Evolutionary conservation across 2,113 vertebrate genomes (phyloP), one percentile per base, ranked within the genome.

Genomic region (Pardalotus punctatus): DNA sequence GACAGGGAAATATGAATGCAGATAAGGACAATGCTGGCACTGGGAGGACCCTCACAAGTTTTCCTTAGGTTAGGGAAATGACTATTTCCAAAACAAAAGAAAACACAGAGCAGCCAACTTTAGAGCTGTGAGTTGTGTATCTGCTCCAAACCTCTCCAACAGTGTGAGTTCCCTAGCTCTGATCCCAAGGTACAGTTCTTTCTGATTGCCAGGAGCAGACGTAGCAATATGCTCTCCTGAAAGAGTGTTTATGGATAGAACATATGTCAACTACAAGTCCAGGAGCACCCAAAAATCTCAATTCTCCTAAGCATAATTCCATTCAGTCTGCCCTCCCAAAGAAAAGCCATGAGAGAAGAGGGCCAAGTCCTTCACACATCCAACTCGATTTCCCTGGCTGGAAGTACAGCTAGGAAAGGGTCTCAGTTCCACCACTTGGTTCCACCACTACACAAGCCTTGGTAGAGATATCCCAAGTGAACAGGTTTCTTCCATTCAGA

Each of bases 1-100:
- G 60, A 67, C 50, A 71, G 86, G 69, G 72, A 94, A 92, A 81
- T 74, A 88, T 21, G 80, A 93, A 86, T 58, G 65, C 19, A 86
- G 67, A 54, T 70, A 86, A 83, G 47, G 82, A 90, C 51, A 90
- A 81, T 81, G 69, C 33, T 91, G 81, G 77, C 81, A 94, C 2
- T 8, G 33, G 13, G 12, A 78, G 12, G 33, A 50, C 20, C 76
- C 79, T 57, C 20, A 18, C 10, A 92, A 42, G 47, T 74, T 81
- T 70, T 92, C 43, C 73, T 81, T 84, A 53, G 47, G 42, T 86
- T 56, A 70, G 38, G 33, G 33, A 90, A 95, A 35, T 61, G 1
- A 77, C 69, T 94, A 51, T 31, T 90, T 82, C 25, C 43, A 94
- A 50, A 82, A 72, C 16, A 78, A 71, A 84, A 81, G 40, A 62